phyloP scores from a whole-genome alignment of 2,113 vertebrate species.

The Saccopteryx bilineata region DNA sequence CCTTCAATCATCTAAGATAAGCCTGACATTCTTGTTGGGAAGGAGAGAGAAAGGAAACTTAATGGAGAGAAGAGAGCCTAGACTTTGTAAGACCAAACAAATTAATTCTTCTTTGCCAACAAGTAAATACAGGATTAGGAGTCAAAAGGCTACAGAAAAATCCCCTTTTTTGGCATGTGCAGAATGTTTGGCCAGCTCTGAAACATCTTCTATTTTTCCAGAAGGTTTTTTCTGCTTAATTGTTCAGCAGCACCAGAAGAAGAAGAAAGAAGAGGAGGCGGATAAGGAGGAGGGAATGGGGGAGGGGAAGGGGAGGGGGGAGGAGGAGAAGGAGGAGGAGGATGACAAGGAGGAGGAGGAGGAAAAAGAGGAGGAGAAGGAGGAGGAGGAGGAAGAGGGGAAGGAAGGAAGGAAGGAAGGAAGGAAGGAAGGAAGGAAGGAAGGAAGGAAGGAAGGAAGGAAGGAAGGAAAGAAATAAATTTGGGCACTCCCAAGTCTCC shows the following conservation, averaged over 20 bases:
- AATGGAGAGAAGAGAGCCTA: neutral
- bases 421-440: too few species aligned
- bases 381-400: too few species aligned
- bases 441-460: too few species aligned
- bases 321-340: too few species aligned
- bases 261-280: too few species aligned
- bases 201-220: constrained; percentile 47
- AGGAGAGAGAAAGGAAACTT: constrained; percentile 19
- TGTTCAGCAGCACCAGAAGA: neutral
- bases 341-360: too few species aligned
- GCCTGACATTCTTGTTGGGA: neutral
- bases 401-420: too few species aligned
- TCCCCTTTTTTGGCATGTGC: constrained; percentile 14
- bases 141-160: constrained; percentile 51
- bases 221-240: constrained; percentile 69
- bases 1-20: constrained; percentile 22
- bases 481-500: constrained; percentile 51
- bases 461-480: constrained; percentile 41
- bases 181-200: constrained; percentile 50
- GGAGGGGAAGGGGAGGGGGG: too few species aligned
- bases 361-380: too few species aligned
- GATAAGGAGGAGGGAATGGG: too few species aligned
- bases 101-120: constrained; percentile 64
- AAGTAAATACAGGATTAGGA: constrained; percentile 72
- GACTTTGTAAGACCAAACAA: constrained; percentile 51